phyloP scores from a whole-genome alignment of 2,888 invertebrate genomes.

The Atherix ibis region DNA sequence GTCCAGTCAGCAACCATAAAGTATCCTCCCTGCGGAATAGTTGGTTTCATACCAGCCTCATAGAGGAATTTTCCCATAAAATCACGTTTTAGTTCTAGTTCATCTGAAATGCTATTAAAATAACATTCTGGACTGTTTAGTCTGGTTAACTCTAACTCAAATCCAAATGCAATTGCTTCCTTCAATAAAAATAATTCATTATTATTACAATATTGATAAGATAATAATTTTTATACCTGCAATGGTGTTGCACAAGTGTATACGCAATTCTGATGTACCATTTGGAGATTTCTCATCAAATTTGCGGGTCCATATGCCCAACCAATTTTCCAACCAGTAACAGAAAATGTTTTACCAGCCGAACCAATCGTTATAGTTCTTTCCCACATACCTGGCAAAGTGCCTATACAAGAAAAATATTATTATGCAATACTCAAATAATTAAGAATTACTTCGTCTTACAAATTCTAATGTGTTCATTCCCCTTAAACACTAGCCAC shows the following conservation, averaged over 20 bases:
- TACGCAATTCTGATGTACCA: conserved; percentile 87
- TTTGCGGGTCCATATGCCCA: conserved; percentile 87
- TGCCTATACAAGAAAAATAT: conserved; percentile 38
- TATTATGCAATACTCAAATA: not conserved
- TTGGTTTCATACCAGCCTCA: conserved; percentile 77
- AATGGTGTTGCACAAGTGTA: conserved; percentile 83
- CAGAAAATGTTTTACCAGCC: conserved; percentile 95
- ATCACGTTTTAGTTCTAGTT: conserved; percentile 65
- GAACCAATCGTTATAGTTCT: conserved; percentile 93
- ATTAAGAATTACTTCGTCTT: conserved; percentile 2
- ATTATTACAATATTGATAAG: not conserved
- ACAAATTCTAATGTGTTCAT: conserved; percentile 83
- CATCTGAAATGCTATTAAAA: conserved; percentile 56
- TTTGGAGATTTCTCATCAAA: conserved; percentile 64
- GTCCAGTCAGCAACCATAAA: conserved; percentile 94
- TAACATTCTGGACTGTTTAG: conserved; percentile 64
- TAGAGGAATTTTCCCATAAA: conserved; percentile 55
- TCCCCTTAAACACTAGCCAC: conserved; percentile 79
- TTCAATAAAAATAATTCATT: conserved; percentile 27
- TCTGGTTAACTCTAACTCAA: conserved; percentile 67
- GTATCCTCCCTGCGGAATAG: conserved; percentile 91
- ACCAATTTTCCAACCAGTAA: conserved; percentile 94
- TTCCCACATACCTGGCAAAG: conserved; percentile 95
- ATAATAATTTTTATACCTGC: conserved; percentile 37
- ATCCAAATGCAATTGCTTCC: conserved; percentile 82